Evolutionary conservation across 2,113 vertebrate genomes (phyloP).

Genomic region (Myiozetetes cayanensis): DNA sequence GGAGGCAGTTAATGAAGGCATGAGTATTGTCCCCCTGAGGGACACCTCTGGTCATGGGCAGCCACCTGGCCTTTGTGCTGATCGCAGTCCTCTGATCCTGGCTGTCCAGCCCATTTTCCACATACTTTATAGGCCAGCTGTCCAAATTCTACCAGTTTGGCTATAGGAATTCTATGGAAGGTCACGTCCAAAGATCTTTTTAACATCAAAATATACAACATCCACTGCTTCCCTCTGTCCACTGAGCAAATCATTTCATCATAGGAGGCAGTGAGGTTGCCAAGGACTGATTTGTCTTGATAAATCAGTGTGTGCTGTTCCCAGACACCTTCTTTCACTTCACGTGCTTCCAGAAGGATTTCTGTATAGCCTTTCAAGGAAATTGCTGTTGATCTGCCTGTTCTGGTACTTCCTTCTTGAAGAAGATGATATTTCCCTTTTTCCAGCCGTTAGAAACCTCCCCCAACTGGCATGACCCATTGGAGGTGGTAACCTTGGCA

Average conservation of each 20-base stretch:
- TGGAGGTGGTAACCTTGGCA: background rate
- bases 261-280: background rate
- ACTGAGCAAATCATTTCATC: background rate
- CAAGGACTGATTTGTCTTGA: background rate
- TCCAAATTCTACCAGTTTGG: background rate
- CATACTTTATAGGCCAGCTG: background rate
- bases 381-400: background rate
- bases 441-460: background rate
- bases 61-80: background rate
- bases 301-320: background rate
- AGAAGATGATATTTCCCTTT: background rate
- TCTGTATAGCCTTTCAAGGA: background rate
- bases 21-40: background rate
- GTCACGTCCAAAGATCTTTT: background rate
- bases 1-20: background rate
- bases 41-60: background rate
- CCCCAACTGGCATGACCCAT: rapidly evolving
- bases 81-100: background rate
- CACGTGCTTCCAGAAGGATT: background rate
- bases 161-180: background rate
- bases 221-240: background rate
- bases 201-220: background rate
- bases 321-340: background rate
- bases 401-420: background rate
- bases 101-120: background rate